Percentiles rank a stretch among this genome's conserved stretches.
phyloP scores from a whole-genome alignment of 2,888 invertebrate genomes.

The Cryptus armator region DNA sequence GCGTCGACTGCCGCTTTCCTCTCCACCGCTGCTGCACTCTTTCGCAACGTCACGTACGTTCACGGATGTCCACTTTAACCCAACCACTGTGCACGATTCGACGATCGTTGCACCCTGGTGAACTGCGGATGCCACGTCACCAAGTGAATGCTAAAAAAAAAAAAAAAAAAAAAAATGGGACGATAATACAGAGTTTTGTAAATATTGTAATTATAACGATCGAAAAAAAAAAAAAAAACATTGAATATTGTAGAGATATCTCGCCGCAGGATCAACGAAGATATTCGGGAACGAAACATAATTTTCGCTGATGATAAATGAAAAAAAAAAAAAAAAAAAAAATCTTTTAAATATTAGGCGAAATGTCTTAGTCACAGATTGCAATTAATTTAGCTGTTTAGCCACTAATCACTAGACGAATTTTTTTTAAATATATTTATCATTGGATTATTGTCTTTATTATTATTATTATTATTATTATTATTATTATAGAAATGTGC shows the following conservation, averaged over 20 bases:
- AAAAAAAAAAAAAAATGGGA: constrained; percentile 3
- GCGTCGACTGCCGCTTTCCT: constrained; percentile 88
- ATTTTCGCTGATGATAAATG: constrained; percentile 13
- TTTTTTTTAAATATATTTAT: constrained; percentile 46
- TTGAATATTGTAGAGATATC: constrained; percentile 19
- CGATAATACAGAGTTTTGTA: constrained; percentile 37
- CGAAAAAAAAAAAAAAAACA: not conserved
- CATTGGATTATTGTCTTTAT: constrained; percentile 36
- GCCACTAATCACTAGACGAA: constrained; percentile 39
- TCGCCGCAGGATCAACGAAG: constrained; percentile 8
- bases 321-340: constrained; percentile 23
- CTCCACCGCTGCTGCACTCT: constrained; percentile 90
- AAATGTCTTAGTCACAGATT: constrained; percentile 36
- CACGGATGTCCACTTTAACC: constrained; percentile 90
- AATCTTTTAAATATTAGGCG: constrained; percentile 9
- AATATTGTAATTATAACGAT: constrained; percentile 63
- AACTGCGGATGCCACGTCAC: constrained; percentile 64
- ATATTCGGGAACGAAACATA: constrained; percentile 3
- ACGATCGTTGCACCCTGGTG: constrained; percentile 64
- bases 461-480: constrained; percentile 39
- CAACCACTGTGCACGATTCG: constrained; percentile 63
- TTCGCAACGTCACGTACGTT: constrained; percentile 91
- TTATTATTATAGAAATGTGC: constrained; percentile 57
- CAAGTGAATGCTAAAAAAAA: constrained; percentile 46
- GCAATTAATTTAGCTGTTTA: constrained; percentile 59